Base-by-base conservation (phyloP, 1,140 invertebrate species). In the Pomacea maculata region DNA sequence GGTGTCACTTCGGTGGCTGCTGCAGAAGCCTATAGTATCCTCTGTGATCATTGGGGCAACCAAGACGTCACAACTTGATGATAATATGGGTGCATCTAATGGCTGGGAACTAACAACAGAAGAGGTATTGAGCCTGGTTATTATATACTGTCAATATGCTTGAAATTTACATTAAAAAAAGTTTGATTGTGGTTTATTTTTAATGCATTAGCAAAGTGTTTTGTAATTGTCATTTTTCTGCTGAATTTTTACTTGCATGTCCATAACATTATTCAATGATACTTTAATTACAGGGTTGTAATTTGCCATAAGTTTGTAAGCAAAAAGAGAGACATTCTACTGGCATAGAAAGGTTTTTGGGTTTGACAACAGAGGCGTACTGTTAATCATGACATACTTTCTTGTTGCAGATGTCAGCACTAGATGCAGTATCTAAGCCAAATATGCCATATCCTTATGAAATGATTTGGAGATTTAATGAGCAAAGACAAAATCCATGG, bases 41-140 rank as follows among this genome's bases (percentile, higher is more conserved):
- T 88, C 87, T 17, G 85, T 88, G 21, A 84, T 88, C 57, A 84
- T 88, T 64, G 87, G 86, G 15, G 84, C 78, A 64, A 87, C 82
- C 34, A 83, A 80, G 12, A 29, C 86, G 67, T n/a, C 67, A 15
- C 85, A 87, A 76, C 67, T 87, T 71, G 86, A 87, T 73, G 85
- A 87, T 70, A 85, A 87, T 75, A 79, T 87, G 81, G 82, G 73
- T 10, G 85, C 85, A 54, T 65, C 76, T 19, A 75, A 34, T 63
- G 85, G 85, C 10, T 86, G 85, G 85, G 65, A 45, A 17, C 54
- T 85, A 64, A 52, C 71, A 52, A 14, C 54, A 29, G 71, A 29
- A 29, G 19, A 21, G 34, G 71, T 52, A 19, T 45, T 45, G 34
- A 45, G 34, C 34, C 34, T 45, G 34, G 34, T 6, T 6, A 45